Evolutionary conservation across 2,888 invertebrate genomes (phyloP).

Genomic region (Spisula subtruncata): DNA sequence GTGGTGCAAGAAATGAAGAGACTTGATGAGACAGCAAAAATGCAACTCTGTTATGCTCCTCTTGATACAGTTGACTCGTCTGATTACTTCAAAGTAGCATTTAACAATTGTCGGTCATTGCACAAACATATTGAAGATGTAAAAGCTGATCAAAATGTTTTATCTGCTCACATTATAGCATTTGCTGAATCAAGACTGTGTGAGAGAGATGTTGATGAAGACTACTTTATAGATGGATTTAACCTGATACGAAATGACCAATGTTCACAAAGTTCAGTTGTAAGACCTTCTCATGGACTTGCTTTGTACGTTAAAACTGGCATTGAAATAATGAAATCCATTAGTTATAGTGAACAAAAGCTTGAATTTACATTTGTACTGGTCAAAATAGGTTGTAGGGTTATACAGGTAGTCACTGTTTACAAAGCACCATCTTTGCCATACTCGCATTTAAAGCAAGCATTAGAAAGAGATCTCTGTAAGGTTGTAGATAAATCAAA

Average conservation of each 20-base stretch:
- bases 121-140: conserved; percentile 37
- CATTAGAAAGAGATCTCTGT: no score
- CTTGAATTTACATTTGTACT: conserved; percentile 33
- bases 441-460: neutral
- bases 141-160: conserved; percentile 1
- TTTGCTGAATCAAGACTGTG: conserved; percentile 30
- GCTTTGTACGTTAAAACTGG: conserved; percentile 35
- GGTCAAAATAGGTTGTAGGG: neutral
- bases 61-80: neutral
- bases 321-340: neutral
- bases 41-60: neutral
- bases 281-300: conserved; percentile 29
- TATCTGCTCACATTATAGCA: conserved; percentile 2
- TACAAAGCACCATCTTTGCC: conserved; percentile 39
- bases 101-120: conserved; percentile 35
- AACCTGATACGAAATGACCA: conserved; percentile 12
- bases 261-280: neutral
- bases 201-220: neutral
- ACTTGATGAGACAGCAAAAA: neutral
- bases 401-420: conserved; percentile 17
- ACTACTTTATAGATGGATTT: conserved; percentile 20
- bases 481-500: neutral
- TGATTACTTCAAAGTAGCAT: neutral
- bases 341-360: conserved; percentile 11
- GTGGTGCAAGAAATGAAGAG: conserved; percentile 39